A percentile compares a stretch with the other conserved stretches of the same genome.
Evolutionary conservation across 2,797 vertebrate genomes (phyloP).

Genomic region (Hephaestus fuliginosus): DNA sequence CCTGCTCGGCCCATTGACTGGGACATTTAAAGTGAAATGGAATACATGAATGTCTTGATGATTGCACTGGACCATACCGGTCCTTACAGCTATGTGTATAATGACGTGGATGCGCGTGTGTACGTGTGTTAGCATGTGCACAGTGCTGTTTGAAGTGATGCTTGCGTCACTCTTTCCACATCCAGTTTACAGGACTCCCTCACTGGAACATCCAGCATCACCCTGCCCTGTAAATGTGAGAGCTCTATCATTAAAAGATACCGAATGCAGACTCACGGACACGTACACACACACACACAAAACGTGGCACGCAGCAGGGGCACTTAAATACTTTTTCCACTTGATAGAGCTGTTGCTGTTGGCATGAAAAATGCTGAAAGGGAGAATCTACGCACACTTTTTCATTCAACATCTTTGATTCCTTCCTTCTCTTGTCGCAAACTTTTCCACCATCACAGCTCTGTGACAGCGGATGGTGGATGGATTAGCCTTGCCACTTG

Average conservation of each 20-base stretch:
- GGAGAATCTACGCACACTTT: neutral
- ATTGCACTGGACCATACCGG: too few relatives aligned
- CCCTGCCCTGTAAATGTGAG: slow-evolving; percentile 21
- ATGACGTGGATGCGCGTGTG: neutral
- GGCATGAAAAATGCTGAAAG: slow-evolving; percentile 3
- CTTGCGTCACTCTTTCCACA: slow-evolving; percentile 39
- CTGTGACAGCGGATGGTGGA: neutral
- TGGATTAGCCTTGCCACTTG: too few relatives aligned
- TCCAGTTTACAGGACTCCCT: slow-evolving; percentile 25
- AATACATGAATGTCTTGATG: too few relatives aligned
- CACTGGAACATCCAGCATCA: slow-evolving; percentile 26
- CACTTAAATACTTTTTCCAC: neutral
- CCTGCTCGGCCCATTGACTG: too few relatives aligned
- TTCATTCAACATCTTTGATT: neutral
- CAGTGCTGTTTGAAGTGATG: slow-evolving; percentile 14
- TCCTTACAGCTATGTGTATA: neutral
- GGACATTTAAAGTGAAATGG: too few relatives aligned
- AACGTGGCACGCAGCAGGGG: neutral
- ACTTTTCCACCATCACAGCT: neutral
- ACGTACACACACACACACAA: neutral
- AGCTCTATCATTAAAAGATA: slow-evolving; percentile 12
- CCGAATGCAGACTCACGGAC: neutral
- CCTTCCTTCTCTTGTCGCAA: neutral
- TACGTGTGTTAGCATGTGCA: neutral
- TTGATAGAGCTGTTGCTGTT: slow-evolving; percentile 2